Base-by-base conservation (phyloP, 2,888 invertebrate species). In the Epinotia demarniana region DNA sequence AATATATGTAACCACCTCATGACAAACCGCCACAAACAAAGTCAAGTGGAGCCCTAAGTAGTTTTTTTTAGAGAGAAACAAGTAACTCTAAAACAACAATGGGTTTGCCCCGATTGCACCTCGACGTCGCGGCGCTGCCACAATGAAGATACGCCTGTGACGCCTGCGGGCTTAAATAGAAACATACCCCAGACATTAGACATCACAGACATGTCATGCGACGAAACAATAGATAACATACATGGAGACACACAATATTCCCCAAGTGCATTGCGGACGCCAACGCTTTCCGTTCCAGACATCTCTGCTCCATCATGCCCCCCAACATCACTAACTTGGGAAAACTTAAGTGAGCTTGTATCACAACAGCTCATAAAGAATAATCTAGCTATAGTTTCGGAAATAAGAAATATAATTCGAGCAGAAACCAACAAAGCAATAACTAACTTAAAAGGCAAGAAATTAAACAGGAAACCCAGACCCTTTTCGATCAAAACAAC, bases 31-130 rank as follows among this genome's bases (percentile, higher is more conserved):
- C 33, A 33, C 6, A 33, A 33, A 33, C 33, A 33, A 33, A 8
- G 33, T 33, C 33, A 33, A 33, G 33, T 33, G 6, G 33, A 33
- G 33, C 33, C 33, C 33, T 33, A 33, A 33, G 6, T 8, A 33
- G 33, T 33, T 33, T 57, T 11, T 57, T 57, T 57, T 57, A 18
- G 57, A 57, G 57, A 57, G 19, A 57, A 57, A 19, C 57, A 57
- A 57, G 19, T 19, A 19, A 19, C 12, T n/a, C 57, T 57, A 2
- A 11, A 19, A 19, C 57, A 19, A 12, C 57, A 57, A 9, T 57
- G 57, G 57, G 9, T 57, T 19, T 19, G 57, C 57, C 57, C 6
- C 3, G 57, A 19, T 57, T 57, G 57, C 11, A 19, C 18, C 57
- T 49, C 49, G 18, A 19, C 19, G 18, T 19, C 57, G 11, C 57